Evolutionary conservation across 2,797 vertebrate species (phyloP).

Genomic region (Pagetopsis macropterus): DNA sequence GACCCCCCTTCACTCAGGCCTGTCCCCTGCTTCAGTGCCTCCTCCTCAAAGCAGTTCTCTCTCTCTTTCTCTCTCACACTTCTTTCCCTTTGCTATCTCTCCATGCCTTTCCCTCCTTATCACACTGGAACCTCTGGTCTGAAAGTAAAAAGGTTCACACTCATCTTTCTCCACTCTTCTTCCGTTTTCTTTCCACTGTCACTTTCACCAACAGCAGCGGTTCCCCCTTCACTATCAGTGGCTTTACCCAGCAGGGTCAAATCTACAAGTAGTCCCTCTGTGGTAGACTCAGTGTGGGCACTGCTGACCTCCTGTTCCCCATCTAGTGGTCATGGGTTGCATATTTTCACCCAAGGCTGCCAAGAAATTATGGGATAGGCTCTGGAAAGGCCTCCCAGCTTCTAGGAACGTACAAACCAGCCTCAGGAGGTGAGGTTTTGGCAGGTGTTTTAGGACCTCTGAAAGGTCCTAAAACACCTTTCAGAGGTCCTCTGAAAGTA

Average conservation of each 20-base stretch:
- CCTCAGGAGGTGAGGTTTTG: slow-evolving; percentile 28
- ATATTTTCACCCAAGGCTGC: slow-evolving; percentile 35
- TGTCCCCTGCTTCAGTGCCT: slow-evolving; percentile 52
- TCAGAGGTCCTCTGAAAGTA: background rate
- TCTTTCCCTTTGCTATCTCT: slow-evolving; percentile 35
- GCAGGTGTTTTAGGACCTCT: slow-evolving; percentile 11
- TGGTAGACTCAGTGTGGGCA: background rate
- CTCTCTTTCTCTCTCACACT: background rate
- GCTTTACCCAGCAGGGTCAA: slow-evolving; percentile 39
- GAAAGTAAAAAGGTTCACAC: slow-evolving; percentile 19
- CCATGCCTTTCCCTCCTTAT: slow-evolving; percentile 39
- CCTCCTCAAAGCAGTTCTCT: slow-evolving; percentile 10
- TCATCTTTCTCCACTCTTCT: slow-evolving; percentile 8
- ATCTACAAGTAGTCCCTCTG: slow-evolving; percentile 22
- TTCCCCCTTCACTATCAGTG: slow-evolving; percentile 16
- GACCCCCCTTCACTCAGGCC: slow-evolving; percentile 43
- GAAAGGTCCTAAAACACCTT: background rate
- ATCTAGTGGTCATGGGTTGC: slow-evolving; percentile 69
- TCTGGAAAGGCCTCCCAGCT: slow-evolving; percentile 26
- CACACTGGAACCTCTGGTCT: slow-evolving; percentile 18
- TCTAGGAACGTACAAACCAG: slow-evolving; percentile 45
- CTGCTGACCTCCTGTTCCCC: slow-evolving; percentile 59
- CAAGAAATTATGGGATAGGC: slow-evolving; percentile 32
- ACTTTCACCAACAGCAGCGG: slow-evolving; percentile 25
- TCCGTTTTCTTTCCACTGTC: slow-evolving; percentile 17